Conservation (phyloP, 2,113 vertebrate genomes). For the Lepidothrix coronata region DNA sequence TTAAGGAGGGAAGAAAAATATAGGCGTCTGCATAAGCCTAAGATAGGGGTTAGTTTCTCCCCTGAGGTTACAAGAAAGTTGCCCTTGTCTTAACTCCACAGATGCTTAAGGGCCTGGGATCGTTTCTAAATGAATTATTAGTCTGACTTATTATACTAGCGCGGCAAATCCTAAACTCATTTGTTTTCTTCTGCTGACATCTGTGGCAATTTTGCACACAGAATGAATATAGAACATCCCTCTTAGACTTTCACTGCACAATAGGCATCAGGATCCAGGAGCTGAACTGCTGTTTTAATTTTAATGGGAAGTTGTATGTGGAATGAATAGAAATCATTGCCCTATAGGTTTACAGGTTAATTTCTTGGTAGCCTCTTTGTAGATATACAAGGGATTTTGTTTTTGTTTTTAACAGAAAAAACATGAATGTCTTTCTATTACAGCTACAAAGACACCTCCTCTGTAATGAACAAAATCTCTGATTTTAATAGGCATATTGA, state of each 20-base stretch:
- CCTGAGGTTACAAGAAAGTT: background rate
- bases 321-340: background rate
- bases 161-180: background rate
- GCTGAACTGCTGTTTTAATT: background rate
- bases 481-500: background rate
- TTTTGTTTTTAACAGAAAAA: background rate
- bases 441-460: background rate
- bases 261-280: background rate
- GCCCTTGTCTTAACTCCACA: background rate
- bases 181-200: conserved; percentile 22
- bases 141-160: background rate
- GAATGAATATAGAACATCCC: background rate
- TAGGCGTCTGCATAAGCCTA: background rate
- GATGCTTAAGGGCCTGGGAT: background rate
- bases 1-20: background rate
- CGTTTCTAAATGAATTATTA: background rate
- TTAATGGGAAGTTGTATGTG: background rate
- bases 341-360: background rate
- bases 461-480: background rate
- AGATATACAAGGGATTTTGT: background rate
- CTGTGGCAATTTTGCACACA: background rate
- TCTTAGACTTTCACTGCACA: background rate
- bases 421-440: background rate
- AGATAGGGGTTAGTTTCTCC: background rate
- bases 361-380: background rate